Percentiles rank a stretch among this genome's conserved stretches.
Evolutionary conservation across 2,797 vertebrate species (phyloP).

Genomic region (Chlorospingus flavigularis): DNA sequence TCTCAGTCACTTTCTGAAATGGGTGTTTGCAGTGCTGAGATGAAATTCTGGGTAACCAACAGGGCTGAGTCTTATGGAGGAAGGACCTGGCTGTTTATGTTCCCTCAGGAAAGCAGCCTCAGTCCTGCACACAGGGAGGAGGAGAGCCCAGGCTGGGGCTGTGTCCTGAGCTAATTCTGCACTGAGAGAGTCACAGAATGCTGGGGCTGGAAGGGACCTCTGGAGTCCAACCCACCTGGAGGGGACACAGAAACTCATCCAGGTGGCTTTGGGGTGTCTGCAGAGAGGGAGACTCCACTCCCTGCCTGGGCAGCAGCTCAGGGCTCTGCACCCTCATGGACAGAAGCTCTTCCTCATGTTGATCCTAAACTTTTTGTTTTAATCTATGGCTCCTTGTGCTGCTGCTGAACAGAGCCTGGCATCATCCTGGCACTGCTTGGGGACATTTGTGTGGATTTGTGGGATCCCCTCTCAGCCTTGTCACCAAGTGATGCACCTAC

Average conservation of each 20-base stretch:
- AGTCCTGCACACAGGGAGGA: background rate
- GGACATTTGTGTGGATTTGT: rapidly evolving
- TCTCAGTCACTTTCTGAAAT: background rate
- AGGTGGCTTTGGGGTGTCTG: background rate
- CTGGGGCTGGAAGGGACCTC: background rate
- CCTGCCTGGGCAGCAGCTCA: background rate
- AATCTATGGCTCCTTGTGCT: background rate
- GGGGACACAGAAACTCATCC: background rate
- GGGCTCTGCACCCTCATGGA: background rate
- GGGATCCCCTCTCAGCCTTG: background rate
- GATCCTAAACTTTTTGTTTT: background rate
- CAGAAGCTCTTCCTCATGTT: rapidly evolving
- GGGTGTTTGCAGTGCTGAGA: background rate
- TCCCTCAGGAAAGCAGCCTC: background rate
- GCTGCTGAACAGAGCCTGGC: background rate
- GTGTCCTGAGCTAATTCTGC: rapidly evolving
- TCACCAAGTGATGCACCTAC: too few relatives aligned
- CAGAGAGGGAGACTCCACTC: background rate
- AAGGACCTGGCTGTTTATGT: background rate
- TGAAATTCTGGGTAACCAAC: background rate
- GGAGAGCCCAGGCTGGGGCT: background rate
- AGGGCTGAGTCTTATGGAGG: background rate
- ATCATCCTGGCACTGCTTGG: background rate
- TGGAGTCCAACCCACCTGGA: background rate
- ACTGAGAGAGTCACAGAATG: background rate